A percentile compares a stretch with the other conserved stretches of the same genome.
Conservation (phyloP, 2,113 vertebrate species). For the Carassius gibelio region DNA sequence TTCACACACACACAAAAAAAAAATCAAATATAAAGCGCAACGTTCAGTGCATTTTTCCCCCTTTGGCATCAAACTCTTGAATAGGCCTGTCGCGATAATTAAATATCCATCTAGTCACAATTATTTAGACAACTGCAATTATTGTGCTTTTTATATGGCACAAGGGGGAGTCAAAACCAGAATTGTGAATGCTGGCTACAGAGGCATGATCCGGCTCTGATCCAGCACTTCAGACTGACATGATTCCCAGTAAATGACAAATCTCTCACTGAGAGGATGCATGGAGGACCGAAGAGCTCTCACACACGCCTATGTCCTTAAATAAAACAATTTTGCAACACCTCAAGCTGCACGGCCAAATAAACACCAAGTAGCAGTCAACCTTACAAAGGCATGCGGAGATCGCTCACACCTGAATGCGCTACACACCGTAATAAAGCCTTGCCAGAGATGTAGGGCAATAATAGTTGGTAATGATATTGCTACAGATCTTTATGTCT, state of each 20-base stretch:
- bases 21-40: no score
- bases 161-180: neutral
- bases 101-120: no score
- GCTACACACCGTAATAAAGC: neutral
- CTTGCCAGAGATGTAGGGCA: neutral
- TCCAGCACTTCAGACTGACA: slow-evolving; percentile 32
- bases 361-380: neutral
- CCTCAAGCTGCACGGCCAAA: slow-evolving; percentile 1
- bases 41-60: no score
- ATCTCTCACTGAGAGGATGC: slow-evolving; percentile 25
- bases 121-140: no score
- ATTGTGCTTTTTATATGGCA: neutral
- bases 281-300: neutral
- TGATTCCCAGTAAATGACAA: slow-evolving; percentile 27
- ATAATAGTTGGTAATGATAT: neutral
- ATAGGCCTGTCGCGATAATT: no score
- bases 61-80: no score
- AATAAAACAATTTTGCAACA: slow-evolving; percentile 14
- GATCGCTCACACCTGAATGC: neutral
- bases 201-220: neutral
- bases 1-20: no score
- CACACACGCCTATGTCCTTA: neutral
- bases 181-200: neutral
- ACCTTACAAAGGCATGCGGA: neutral
- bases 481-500: slow-evolving; percentile 5